A percentile compares a stretch with the other conserved stretches of the same genome.
Conservation (phyloP, 2,113 vertebrate species). For the Apeltes quadracus region DNA sequence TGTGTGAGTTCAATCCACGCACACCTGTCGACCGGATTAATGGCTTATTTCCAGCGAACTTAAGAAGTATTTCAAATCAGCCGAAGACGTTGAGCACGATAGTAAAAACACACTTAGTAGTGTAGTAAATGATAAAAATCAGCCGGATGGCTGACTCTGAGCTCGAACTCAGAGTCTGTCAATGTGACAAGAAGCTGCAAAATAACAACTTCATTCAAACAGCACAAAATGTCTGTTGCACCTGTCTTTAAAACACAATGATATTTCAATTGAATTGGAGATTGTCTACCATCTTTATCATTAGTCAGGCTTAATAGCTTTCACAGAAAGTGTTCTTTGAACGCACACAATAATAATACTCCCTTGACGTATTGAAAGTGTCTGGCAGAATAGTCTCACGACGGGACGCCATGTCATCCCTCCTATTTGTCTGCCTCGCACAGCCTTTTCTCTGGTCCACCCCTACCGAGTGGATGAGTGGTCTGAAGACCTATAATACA, state of each 20-base stretch:
- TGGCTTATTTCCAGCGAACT: no score
- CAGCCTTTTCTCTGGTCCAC: conserved; percentile 73
- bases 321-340: conserved; percentile 69
- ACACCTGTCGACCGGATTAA: no score
- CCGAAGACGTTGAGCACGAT: no score
- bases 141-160: background rate
- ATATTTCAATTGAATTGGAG: conserved; percentile 79
- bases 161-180: conserved; percentile 10
- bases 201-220: conserved; percentile 31
- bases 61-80: no score
- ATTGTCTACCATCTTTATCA: conserved; percentile 75
- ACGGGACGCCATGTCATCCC: conserved; percentile 75
- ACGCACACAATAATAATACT: conserved; percentile 67
- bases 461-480: conserved; percentile 80
- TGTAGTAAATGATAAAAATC: no score
- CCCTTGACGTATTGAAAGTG: conserved; percentile 71
- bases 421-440: conserved; percentile 69
- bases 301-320: conserved; percentile 77
- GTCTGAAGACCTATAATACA: conserved; percentile 77
- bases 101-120: no score
- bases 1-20: no score
- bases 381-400: conserved; percentile 74
- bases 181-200: conserved; percentile 22
- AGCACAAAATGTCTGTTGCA: conserved; percentile 51
- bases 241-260: conserved; percentile 70